Base-by-base conservation (phyloP, 92 coral and sea anemone species). In the Hydrozoanthus gracilis region DNA sequence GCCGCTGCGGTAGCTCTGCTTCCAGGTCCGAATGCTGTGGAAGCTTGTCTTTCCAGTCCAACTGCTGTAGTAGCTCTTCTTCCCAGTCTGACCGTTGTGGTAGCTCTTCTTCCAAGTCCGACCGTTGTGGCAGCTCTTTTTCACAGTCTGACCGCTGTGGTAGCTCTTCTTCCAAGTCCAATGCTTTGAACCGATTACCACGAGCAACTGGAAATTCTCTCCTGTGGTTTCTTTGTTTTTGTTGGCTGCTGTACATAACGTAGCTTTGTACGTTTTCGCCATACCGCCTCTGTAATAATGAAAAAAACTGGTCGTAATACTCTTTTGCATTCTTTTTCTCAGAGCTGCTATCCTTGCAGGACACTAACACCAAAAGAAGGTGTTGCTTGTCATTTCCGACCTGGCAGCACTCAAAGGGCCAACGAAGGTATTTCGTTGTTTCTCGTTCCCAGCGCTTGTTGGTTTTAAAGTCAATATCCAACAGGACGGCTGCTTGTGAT, bases 401-500 rank as follows among this genome's bases (percentile, higher is more conserved):
- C 7, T 0, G 20, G 73, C 55, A 49, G 20, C 20, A 61, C 72
- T 79, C 73, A 4, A 79, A 79, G 3, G 84, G 84, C 84, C 84
- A 79, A 12, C 55, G 72, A 3, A 79, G 54, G 18, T 45, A 39
- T 47, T 2, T 64, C 11, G 73, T 79, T 72, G 64, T 79, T 27
- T 64, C 50, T 11, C 16, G 46, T 62, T 55, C 71, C 84, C 84
- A 79, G 72, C 60, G 58, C 16, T 62, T 47, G 84, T 62, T 58
- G 47, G 14, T 8, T 46, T 3, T 0, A 6, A 61, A 46, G 18
- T 56, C 82, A 3, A 62, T 47, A 8, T 62, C 17, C 6, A 47
- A 7, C 35, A 79, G 45, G n/a, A 79, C 73, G 8, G 84, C 84
- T 14, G 84, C 73, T 48, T 79, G 84, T 9, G 84, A 79, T 46